Base-by-base conservation (phyloP, 2,113 vertebrate genomes). In the Hymenochirus boettgeri region DNA sequence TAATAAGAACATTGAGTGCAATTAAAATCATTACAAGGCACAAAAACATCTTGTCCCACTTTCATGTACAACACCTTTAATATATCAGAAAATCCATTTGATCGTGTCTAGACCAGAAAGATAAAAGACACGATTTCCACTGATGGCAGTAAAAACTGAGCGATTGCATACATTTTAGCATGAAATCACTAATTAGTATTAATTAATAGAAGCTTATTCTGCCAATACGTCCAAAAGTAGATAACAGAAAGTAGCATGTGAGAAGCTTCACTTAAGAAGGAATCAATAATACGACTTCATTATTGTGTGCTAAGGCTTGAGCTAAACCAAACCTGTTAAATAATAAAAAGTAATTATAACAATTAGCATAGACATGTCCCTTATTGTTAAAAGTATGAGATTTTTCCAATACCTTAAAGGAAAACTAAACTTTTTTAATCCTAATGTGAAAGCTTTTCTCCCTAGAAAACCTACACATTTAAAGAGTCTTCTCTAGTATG, bases 41-140 rank as follows among this genome's bases (percentile, higher is more conserved):
- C 51, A 50, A 58, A 66, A 45, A 23, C 13, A 23, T 31, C 18
- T 37, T 24, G 4, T 23, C 31, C n/a, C n/a, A n/a, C 23, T 59
- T 67, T 67, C 56, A 67, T 59, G 62, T 57, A 5, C 53, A 18
- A 45, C 52, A 31, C 53, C 62, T 56, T 65, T 57, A 64, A 46
- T 42, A 29, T 17, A 26, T 23, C n/a, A 57, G 55, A 59, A 24
- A 29, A 19, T 5, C 18, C 31, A 29, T 47, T 42, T 59, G 24
- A 67, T 52, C 33, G 48, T 24, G 55, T 66, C 64, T 66, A 58
- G 55, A 65, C 63, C 42, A 8, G 54, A 29, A 19, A 59, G 64
- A 67, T 67, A 52, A 67, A 67, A 67, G 64, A 7, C 57, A 8
- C 52, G 15, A 18, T 48, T 48, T 22, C 46, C 25, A 37, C 21